Evolutionary conservation across 2,888 invertebrate genomes (phyloP), one percentile per base, ranked within the genome.

Genomic region (Lasioglossum leucozonium): DNA sequence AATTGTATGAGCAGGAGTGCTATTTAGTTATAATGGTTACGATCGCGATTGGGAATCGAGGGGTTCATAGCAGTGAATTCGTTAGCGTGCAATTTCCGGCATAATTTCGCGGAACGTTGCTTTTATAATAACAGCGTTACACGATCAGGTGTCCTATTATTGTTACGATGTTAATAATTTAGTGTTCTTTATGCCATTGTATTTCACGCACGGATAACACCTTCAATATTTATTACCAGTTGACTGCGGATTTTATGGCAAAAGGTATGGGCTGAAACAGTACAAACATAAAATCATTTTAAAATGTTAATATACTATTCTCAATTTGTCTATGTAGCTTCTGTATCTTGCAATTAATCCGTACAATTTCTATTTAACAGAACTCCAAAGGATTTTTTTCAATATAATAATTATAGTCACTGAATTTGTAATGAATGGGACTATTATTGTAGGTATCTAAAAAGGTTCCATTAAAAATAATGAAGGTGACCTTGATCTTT

Each of bases 21-120:
- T 76, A 55, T 75, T 80, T 69, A 76, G 76, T 55, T 16, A 26
- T 44, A 40, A 58, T 58, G 55, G 69, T 58, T 76, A 26, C 30
- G 69, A n/a, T 51, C 58, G 69, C 44, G 34, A 80, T 69, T 37
- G 22, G 76, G 47, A 69, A 76, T 76, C 30, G 40, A 13, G 13
- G 18, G 40, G 16, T 75, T 51, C 34, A 44, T 40, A 44, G 16
- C 16, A 30, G 55, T 5, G 40, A 51, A 79, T 34, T 77, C 37
- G 47, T 67, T 79, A 40, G 65, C 22, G 26, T 30, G 74, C 65
- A 65, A 67, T 74, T 73, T 65, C 62, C 44, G 44, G 30, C 40
- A 55, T 71, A 30, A 77, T 55, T 77, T 30, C 55, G 30, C 30
- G 26, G 69, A 55, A 55, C 40, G 26, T 42, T 71, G 51, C 22